These are phyloP conservation scores for Eublepharis macularius DNA, from an alignment of 2,113 vertebrate species.

Conservation along the genomic window DNA sequence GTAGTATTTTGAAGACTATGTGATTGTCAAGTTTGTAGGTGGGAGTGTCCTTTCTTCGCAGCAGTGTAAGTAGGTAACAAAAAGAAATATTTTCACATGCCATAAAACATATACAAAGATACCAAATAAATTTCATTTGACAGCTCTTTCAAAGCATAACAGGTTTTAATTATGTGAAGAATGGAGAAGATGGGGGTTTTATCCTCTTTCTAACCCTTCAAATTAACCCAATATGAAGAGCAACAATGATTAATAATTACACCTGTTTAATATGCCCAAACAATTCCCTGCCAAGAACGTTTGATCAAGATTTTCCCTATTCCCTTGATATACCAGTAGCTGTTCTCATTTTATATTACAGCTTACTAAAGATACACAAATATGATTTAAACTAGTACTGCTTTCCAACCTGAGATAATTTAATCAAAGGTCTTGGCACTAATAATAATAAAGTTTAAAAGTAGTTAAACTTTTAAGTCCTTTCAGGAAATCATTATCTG, in stretches of 20 bases:
- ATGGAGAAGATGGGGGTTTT: not conserved
- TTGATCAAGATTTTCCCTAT: not conserved
- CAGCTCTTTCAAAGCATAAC: not conserved
- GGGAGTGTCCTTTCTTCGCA: not conserved
- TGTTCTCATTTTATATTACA: not conserved
- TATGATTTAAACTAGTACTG: not conserved
- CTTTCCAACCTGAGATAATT: not conserved
- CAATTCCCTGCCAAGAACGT: not conserved
- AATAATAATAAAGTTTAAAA: not conserved
- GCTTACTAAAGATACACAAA: not conserved
- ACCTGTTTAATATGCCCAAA: not conserved
- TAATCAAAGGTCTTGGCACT: conserved; percentile 3
- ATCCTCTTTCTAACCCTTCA: not conserved
- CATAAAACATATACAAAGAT: not conserved
- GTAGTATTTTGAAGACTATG: not conserved
- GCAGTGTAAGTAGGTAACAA: not conserved
- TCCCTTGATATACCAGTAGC: not conserved
- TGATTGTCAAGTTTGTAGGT: not conserved
- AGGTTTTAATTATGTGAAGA: not conserved
- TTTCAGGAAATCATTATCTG: not conserved
- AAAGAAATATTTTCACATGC: not conserved
- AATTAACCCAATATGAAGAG: not conserved
- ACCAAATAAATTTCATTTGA: not conserved
- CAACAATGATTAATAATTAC: not conserved
- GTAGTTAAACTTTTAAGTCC: not conserved